Evolutionary conservation across 2,797 vertebrate species (phyloP).

Genomic region (Aselliscus stoliczkanus): DNA sequence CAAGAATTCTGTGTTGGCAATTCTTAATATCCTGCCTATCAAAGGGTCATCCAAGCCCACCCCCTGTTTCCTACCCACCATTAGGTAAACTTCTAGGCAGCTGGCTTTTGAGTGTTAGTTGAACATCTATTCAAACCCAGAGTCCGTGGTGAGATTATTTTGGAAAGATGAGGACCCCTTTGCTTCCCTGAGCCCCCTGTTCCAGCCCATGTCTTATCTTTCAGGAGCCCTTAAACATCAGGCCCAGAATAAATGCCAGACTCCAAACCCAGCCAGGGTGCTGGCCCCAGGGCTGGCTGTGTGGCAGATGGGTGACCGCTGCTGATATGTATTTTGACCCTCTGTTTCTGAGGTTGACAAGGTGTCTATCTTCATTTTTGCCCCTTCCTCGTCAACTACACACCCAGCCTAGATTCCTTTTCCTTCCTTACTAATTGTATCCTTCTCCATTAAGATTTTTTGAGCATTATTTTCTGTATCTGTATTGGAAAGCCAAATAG

Average conservation of each 20-base stretch:
- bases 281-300: neutral
- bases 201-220: neutral
- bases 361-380: neutral
- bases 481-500: constrained; percentile 13
- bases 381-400: neutral
- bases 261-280: neutral
- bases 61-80: neutral
- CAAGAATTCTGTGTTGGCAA: neutral
- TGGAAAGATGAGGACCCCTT: neutral
- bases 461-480: constrained; percentile 32
- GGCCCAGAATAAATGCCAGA: neutral
- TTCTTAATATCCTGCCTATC: neutral
- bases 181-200: neutral
- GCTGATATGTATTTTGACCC: neutral
- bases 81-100: neutral
- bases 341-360: neutral
- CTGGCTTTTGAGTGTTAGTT: neutral
- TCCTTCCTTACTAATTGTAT: constrained; percentile 27
- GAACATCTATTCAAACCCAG: neutral
- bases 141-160: neutral
- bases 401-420: neutral
- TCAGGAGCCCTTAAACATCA: neutral
- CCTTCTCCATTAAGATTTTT: neutral
- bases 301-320: neutral
- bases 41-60: neutral